Evolutionary conservation across 2,888 invertebrate genomes (phyloP).

Genomic region (Drosophila antonietae): DNA sequence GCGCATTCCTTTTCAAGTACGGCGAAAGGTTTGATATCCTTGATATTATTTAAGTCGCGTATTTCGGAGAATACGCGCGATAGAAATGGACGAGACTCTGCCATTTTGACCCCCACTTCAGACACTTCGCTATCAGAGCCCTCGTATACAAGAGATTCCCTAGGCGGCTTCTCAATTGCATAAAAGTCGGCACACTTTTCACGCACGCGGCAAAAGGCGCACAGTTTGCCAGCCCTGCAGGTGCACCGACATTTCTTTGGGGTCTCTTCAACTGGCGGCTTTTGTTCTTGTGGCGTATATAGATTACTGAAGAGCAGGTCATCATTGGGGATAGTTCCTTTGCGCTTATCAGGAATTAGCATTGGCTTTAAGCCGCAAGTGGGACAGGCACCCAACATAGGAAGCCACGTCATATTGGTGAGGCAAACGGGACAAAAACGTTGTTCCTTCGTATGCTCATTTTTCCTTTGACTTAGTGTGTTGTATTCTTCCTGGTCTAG

Average conservation of each 20-base stretch:
- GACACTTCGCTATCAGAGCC: slow-evolving; percentile 54
- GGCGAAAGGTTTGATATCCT: slow-evolving; percentile 51
- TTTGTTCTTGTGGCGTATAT: slow-evolving; percentile 30
- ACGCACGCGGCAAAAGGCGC: slow-evolving; percentile 80
- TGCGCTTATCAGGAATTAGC: slow-evolving; percentile 58
- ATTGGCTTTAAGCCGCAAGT: slow-evolving; percentile 80
- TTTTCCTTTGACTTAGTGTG: slow-evolving; percentile 14
- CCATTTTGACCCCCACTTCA: slow-evolving; percentile 7
- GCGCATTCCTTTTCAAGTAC: slow-evolving; percentile 54
- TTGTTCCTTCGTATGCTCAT: slow-evolving; percentile 37
- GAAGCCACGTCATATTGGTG: slow-evolving; percentile 80
- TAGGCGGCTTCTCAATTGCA: slow-evolving; percentile 8
- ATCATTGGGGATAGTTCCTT: slow-evolving; percentile 69
- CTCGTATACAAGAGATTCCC: slow-evolving; percentile 28
- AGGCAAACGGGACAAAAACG: slow-evolving; percentile 79
- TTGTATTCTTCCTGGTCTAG: not conserved
- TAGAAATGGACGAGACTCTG: slow-evolving; percentile 76
- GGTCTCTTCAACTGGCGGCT: not conserved
- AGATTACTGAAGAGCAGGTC: slow-evolving; percentile 71
- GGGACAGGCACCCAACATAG: slow-evolving; percentile 84
- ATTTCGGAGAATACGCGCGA: slow-evolving; percentile 81
- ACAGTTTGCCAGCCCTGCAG: slow-evolving; percentile 74
- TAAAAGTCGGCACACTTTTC: slow-evolving; percentile 74
- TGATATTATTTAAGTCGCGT: slow-evolving; percentile 74
- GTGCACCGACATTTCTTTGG: slow-evolving; percentile 60